Evolutionary conservation across 92 coral and sea anemone species (phyloP).

Genomic region (Chrysogorgia sp.): DNA sequence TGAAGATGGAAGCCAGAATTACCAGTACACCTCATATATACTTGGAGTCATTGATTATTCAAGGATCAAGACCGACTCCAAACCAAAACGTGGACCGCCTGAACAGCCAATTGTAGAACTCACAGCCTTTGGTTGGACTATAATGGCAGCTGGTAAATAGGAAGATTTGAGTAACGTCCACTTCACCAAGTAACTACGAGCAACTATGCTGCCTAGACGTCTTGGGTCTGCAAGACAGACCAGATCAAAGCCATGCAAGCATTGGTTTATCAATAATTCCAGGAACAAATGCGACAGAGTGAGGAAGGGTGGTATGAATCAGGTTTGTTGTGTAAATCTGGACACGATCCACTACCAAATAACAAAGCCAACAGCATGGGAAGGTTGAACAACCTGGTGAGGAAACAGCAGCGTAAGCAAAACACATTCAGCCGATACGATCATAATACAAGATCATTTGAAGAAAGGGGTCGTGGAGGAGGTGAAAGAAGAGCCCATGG

Average conservation of each 20-base stretch:
- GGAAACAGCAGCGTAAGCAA: too few species aligned
- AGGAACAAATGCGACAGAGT: conserved; percentile 2
- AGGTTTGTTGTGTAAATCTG: conserved; percentile 12
- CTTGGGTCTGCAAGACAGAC: conserved; percentile 14
- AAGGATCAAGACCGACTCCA: conserved; percentile 29
- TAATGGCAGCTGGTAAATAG: conserved; percentile 37
- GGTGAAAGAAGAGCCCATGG: too few species aligned
- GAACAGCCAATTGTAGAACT: conserved; percentile 37
- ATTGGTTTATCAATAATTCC: conserved; percentile 13
- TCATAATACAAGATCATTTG: too few species aligned
- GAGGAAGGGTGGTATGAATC: conserved; percentile 26
- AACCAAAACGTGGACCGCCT: conserved; percentile 30
- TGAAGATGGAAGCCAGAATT: conserved; percentile 23
- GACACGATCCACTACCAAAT: conserved; percentile 7
- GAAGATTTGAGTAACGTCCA: neutral
- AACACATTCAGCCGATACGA: too few species aligned
- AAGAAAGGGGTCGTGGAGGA: too few species aligned
- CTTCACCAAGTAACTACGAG: conserved; percentile 21
- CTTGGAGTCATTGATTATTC: conserved; percentile 43
- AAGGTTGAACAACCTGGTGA: too few species aligned
- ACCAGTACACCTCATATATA: conserved; percentile 36
- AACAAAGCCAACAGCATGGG: conserved; percentile 14
- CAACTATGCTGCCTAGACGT: conserved; percentile 27
- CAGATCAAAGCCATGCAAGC: conserved; percentile 4
- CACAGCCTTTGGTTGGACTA: conserved; percentile 53